These are phyloP conservation scores for Panagrolaimus sp. DNA, from an alignment of 1,140 invertebrate genomes.

Conservation along the genomic window DNA sequence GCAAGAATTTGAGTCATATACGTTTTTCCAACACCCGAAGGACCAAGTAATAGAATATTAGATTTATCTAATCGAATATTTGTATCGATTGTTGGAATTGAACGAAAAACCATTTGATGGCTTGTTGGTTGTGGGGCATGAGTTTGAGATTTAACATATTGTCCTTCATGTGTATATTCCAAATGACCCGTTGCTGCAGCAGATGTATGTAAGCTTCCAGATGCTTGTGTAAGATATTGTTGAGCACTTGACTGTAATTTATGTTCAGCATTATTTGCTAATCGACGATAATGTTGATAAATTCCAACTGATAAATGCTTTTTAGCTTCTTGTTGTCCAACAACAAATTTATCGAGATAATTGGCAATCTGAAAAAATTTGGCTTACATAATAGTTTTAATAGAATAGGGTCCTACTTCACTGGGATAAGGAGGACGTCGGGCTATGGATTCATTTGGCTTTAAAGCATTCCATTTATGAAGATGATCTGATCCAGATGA, in stretches of 20 bases:
- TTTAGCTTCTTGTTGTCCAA: slow-evolving; percentile 93
- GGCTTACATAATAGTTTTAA: slow-evolving; percentile 14
- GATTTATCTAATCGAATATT: slow-evolving; percentile 89
- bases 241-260: slow-evolving; percentile 18
- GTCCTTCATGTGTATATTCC: background rate
- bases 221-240: background rate
- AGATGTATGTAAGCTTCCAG: no score
- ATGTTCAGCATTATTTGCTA: slow-evolving; percentile 68
- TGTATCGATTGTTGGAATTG: slow-evolving; percentile 61
- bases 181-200: background rate
- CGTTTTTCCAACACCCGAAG: slow-evolving; percentile 94
- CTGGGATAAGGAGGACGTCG: slow-evolving; percentile 31
- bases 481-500: slow-evolving; percentile 20
- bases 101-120: slow-evolving; percentile 29
- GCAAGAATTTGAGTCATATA: slow-evolving; percentile 92
- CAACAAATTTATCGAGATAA: slow-evolving; percentile 88
- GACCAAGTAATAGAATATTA: slow-evolving; percentile 90
- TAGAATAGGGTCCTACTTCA: slow-evolving; percentile 12
- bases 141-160: slow-evolving; percentile 17
- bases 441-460: slow-evolving; percentile 17
- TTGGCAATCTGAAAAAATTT: slow-evolving; percentile 74
- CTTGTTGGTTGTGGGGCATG: background rate
- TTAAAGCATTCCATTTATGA: slow-evolving; percentile 19
- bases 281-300: slow-evolving; percentile 80
- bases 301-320: slow-evolving; percentile 94